These are phyloP conservation scores for Drepana falcataria DNA, from an alignment of 2,888 invertebrate species.

Conservation along the genomic window DNA sequence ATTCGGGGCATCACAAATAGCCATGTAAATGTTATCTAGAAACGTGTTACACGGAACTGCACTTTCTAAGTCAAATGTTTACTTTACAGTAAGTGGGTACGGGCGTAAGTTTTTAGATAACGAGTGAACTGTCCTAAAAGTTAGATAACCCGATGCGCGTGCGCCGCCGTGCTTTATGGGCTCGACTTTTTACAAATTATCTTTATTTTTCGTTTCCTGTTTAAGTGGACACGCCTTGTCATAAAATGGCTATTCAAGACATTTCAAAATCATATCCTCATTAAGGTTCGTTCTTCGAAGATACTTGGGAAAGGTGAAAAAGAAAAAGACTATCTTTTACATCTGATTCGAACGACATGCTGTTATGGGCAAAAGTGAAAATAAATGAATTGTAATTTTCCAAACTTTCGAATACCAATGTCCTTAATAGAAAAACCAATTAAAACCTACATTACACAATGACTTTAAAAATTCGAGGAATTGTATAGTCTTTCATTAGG, in stretches of 20 bases:
- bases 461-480: background rate
- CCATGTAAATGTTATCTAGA: slow-evolving; percentile 59
- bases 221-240: slow-evolving; percentile 42
- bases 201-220: slow-evolving; percentile 50
- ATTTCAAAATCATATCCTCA: slow-evolving; percentile 21
- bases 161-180: slow-evolving; percentile 38
- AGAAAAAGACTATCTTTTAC: background rate
- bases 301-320: background rate
- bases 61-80: slow-evolving; percentile 77
- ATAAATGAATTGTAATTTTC: background rate
- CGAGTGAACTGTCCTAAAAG: slow-evolving; percentile 60
- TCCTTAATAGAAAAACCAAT: background rate
- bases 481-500: background rate
- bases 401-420: background rate
- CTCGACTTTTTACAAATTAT: slow-evolving; percentile 48
- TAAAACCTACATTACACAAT: background rate
- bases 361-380: background rate
- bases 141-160: slow-evolving; percentile 52
- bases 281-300: slow-evolving; percentile 9
- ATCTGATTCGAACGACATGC: background rate
- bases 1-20: slow-evolving; percentile 59
- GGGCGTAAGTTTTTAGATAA: slow-evolving; percentile 65
- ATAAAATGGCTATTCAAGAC: slow-evolving; percentile 14
- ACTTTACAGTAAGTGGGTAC: slow-evolving; percentile 63
- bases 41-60: slow-evolving; percentile 72